Base-by-base conservation (phyloP, 1,140 invertebrate species). In the Dendroctonus ponderosae region DNA sequence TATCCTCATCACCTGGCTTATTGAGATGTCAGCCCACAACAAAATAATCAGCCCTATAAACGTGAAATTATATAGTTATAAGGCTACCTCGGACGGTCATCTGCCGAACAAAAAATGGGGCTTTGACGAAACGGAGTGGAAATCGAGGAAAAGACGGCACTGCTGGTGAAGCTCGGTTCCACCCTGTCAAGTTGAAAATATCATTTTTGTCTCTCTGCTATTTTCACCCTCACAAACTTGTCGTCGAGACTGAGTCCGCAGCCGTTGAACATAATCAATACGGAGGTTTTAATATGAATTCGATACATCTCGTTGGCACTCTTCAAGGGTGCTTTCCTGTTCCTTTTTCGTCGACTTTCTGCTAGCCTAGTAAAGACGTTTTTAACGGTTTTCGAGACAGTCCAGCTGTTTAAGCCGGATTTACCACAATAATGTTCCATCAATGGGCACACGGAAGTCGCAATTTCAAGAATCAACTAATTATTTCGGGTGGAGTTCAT, bases 261-360 rank as follows among this genome's bases (percentile, higher is more conserved):
- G 41, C 50, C 61, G 51, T 63, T 63, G 50, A 63, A 63, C 53
- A 63, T 63, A 63, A 63, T 63, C 61, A 63, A 63, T 63, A 63
- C 61, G 9, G 26, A 8, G 26, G 61, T 54, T 54, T 63, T 49
- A 63, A 63, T 63, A 54, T 46, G 42, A 63, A 63, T 63, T 63
- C 61, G 61, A 63, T 63, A 63, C 61, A 63, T 63, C 61, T 63
- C 61, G 61, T 63, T 63, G 11, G 50, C 41, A 63, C 61, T 54
- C 48, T 43, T 61, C 46, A 38, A 51, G 43, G 61, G 61, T 15
- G 50, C 50, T 53, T 39, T 54, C 38, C n/a, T n/a, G n/a, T 63
- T 37, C 26, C 14, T 54, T 38, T 14, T 7, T 56, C 39, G 7
- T 9, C 53, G 53, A 41, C 6, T 40, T 46, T 46, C 57, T 46